Evolutionary conservation across 2,797 vertebrate species (phyloP), one percentile per base, ranked within the genome.

Genomic region (Chiloscyllium punctatum): DNA sequence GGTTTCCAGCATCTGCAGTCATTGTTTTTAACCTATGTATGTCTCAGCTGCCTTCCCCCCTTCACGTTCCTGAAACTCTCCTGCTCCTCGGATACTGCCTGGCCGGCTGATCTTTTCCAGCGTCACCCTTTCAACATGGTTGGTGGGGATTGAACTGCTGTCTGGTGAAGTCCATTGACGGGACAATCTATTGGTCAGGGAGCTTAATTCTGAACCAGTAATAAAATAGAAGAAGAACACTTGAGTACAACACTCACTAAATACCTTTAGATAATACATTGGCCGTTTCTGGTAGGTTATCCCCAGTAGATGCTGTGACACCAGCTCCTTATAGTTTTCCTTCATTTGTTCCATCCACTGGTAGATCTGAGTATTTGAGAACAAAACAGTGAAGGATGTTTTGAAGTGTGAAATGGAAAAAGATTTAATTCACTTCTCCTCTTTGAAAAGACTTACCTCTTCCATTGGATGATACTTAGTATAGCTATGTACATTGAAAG

Each of bases 251-350:
- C 6, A 8, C 77, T 95, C 53, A 4, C 94, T 13, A 91, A 96
- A 96, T 96, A 98, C 97, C 97, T 97, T 97, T 96, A 98, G 79
- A 71, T 97, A 97, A 96, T 97, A 97, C 51, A 97, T 97, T 9
- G 96, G 4, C 95, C 23, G 94, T 37, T 72, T 96, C 96, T 97
- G 97, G 0, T 77, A 94, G 51, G 97, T 97, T 74, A 95, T 96
- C 51, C 97, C 97, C 68, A 98, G 96, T 69, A 96, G 95, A 95
- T 96, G 96, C 96, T 96, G 96, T 82, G 96, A 97, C 94, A 97
- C 97, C 87, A 97, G 82, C 15, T 97, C 96, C 0, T 95, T 94
- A 95, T 97, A 96, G 71, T 25, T 96, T 1, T 97, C n/a, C 95
- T 96, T 96, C 62, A 98, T 97, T 95, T 97, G 53, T 79, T 13